Base-by-base conservation (phyloP, 2,888 invertebrate genomes). In the Meta bourneti region DNA sequence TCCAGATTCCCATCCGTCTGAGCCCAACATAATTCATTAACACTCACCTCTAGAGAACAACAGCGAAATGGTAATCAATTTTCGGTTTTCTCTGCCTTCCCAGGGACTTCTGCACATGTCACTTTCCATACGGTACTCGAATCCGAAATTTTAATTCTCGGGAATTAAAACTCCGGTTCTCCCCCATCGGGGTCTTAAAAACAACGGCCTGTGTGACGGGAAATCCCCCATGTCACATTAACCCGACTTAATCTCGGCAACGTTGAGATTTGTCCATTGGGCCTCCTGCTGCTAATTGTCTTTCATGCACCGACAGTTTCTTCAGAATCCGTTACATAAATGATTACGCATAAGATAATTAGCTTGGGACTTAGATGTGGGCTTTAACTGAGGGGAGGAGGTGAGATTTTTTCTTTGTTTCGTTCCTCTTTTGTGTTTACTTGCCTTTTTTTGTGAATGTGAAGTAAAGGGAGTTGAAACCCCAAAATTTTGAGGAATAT, bases 301-400 rank as follows among this genome's bases (percentile, higher is more conserved):
- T 82, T 89, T 89, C 69, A 89, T 77, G 89, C 89, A 19, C 69
- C 82, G 89, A 82, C 89, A 82, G 74, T 54, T 89, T 70, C 89
- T 89, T 89, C 81, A 6, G 54, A 84, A 52, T 61, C 34, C n/a
- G 11, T 69, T n/a, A 34, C 19, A 20, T 70, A 71, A 82, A 70
- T 71, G 71, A 71, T 82, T 82, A 71, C 82, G 51, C 70, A 49
- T 82, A 71, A 71, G 71, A 51, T 82, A 82, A 82, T 82, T 82
- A 82, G 82, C 51, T 6, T 9, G 71, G 51, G 82, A 82, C 51
- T 82, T 71, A 48, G 82, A 48, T n/a, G 19, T 19, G 52, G 52
- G 78, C 11, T 19, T 78, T 78, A 51, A 52, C n/a, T 16, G n/a
- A 13, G 48, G 78, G n/a, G 13, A 20, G 78, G 54, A 0, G n/a